Evolutionary conservation across 2,797 vertebrate species (phyloP).

Genomic region (Meriones psammophilus): DNA sequence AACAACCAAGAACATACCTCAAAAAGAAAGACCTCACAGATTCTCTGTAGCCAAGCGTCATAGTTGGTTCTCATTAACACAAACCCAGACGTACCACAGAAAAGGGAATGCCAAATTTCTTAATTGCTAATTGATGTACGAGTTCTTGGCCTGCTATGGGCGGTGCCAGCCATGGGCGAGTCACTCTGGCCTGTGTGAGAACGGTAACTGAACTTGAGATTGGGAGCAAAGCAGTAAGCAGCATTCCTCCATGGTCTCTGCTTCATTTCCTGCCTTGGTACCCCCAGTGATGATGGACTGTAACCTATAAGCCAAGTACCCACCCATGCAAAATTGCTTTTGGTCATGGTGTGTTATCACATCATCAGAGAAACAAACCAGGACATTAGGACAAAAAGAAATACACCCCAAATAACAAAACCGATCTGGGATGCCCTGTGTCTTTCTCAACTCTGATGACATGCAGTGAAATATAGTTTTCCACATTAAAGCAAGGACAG

Average conservation of each 20-base stretch:
- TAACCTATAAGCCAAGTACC: not conserved
- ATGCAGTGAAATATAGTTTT: slow-evolving; percentile 14
- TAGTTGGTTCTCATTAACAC: not conserved
- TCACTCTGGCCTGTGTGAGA: not conserved
- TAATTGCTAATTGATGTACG: not conserved
- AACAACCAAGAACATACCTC: not conserved
- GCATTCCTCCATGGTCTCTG: not conserved
- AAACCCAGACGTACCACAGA: not conserved
- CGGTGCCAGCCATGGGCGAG: not conserved
- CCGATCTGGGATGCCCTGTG: not conserved
- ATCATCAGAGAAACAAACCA: not conserved
- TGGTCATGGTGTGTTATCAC: not conserved
- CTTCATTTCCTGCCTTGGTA: not conserved
- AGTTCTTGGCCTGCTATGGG: not conserved
- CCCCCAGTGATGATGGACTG: not conserved
- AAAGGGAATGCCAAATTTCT: not conserved
- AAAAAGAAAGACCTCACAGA: not conserved
- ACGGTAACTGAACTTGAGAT: not conserved
- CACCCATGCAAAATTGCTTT: not conserved
- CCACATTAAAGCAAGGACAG: not conserved
- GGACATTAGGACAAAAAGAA: slow-evolving; percentile 6
- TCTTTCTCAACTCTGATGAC: not conserved
- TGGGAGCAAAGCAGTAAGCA: not conserved
- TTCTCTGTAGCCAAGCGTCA: not conserved
- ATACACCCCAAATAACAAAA: slow-evolving; percentile 27